Conservation (phyloP, 30 jellyfish, hydroid and myxozoan species). For the Aurelia aurita region DNA sequence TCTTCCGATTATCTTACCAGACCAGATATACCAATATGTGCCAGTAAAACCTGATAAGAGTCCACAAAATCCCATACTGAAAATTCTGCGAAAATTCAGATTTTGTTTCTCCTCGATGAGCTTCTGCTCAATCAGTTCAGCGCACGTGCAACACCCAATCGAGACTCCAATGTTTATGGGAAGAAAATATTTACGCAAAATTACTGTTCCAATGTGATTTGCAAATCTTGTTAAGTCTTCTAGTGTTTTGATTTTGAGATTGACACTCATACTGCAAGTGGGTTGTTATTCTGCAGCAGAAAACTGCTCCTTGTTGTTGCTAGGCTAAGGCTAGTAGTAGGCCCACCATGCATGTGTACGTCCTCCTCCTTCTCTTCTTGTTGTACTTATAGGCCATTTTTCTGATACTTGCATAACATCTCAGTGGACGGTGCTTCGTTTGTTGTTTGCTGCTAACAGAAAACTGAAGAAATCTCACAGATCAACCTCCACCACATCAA, state of each 20-base stretch:
- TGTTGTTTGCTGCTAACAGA: no score
- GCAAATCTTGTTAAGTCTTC: slow-evolving; percentile 57
- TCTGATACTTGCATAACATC: no score
- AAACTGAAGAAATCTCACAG: no score
- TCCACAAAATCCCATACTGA: slow-evolving; percentile 64
- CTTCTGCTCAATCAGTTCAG: slow-evolving; percentile 67
- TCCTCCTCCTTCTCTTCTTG: no score
- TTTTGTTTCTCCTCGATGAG: slow-evolving; percentile 22
- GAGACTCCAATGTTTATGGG: slow-evolving; percentile 52
- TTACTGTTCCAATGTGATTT: slow-evolving; percentile 28
- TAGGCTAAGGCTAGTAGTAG: no score
- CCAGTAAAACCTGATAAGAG: slow-evolving; percentile 68
- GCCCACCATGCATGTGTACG: no score
- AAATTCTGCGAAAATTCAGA: slow-evolving; percentile 30
- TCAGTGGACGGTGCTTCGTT: no score
- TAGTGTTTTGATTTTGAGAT: slow-evolving; percentile 40
- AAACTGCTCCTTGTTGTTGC: no score
- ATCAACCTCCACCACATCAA: no score
- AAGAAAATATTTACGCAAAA: slow-evolving; percentile 33
- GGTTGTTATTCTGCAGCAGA: no score
- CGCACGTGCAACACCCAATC: slow-evolving; percentile 68
- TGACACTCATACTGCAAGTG: slow-evolving; percentile 38
- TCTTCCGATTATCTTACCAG: slow-evolving; percentile 29
- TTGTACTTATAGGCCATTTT: no score
- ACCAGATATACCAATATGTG: slow-evolving; percentile 64